Conservation (phyloP, 2,797 vertebrate genomes). For the Potorous gilbertii region DNA sequence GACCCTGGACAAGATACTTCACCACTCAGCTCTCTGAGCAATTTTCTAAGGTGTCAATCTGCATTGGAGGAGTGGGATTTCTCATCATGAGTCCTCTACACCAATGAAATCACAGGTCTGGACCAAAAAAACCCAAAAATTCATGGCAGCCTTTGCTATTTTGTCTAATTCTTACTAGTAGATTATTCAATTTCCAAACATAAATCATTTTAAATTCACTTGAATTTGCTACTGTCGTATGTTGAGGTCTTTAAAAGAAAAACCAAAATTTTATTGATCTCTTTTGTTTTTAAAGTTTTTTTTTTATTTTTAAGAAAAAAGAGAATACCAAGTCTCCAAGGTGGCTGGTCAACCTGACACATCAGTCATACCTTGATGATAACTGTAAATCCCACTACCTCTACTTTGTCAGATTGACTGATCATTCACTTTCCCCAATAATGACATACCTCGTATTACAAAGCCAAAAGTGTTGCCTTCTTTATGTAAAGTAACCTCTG, state of each 20-base stretch:
- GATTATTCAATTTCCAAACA: background rate
- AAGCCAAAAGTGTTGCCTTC: conserved; percentile 99
- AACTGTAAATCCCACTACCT: background rate
- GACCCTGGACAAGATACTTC: no score
- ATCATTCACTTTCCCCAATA: conserved; percentile 6
- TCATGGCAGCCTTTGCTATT: background rate
- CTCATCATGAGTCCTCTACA: background rate
- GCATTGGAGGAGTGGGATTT: background rate
- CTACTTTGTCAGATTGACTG: background rate
- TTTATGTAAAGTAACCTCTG: conserved; percentile 98
- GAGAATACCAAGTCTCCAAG: background rate
- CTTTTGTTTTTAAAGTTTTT: background rate
- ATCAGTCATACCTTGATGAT: background rate
- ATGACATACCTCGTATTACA: conserved; percentile 94
- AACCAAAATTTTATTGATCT: background rate
- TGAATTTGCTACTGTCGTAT: background rate
- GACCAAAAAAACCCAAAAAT: background rate
- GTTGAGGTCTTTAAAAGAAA: background rate
- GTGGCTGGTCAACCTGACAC: background rate
- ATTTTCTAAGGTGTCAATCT: background rate
- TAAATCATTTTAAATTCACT: background rate
- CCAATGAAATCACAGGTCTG: background rate
- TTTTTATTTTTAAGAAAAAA: conserved; percentile 40
- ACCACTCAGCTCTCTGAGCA: no score
- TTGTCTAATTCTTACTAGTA: background rate